These are phyloP conservation scores for Cryptoprocta ferox DNA, from an alignment of 2,797 vertebrate species.

Conservation along the genomic window DNA sequence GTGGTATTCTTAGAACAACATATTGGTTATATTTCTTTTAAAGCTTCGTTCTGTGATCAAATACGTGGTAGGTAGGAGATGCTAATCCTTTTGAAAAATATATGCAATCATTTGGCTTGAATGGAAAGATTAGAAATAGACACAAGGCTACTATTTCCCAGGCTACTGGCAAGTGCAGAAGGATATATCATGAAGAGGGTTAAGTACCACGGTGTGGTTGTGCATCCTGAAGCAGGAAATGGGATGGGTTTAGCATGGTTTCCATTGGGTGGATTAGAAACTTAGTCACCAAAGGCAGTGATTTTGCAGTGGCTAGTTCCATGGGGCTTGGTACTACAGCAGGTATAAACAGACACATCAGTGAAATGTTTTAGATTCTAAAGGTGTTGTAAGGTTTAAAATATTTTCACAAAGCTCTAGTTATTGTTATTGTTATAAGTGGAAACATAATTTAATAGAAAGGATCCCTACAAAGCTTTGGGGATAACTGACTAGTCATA, in stretches of 20 bases:
- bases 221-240: background rate
- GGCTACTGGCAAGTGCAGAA: background rate
- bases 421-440: background rate
- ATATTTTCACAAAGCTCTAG: background rate
- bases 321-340: background rate
- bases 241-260: background rate
- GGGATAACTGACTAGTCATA: background rate
- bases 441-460: background rate
- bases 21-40: background rate
- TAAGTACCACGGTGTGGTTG: background rate
- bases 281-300: background rate
- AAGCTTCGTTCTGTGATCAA: background rate
- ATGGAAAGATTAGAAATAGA: background rate
- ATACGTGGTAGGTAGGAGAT: background rate
- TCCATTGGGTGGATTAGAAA: background rate
- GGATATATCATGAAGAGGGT: background rate
- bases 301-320: background rate
- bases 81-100: background rate
- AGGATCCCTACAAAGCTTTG: background rate
- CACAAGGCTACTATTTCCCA: background rate
- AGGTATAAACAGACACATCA: background rate
- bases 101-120: background rate
- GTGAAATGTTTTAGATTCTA: background rate
- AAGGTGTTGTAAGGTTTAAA: background rate
- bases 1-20: background rate